A percentile compares a stretch with the other conserved stretches of the same genome.
Evolutionary conservation across 2,888 invertebrate species (phyloP).

Genomic region (Epinotia ramella): DNA sequence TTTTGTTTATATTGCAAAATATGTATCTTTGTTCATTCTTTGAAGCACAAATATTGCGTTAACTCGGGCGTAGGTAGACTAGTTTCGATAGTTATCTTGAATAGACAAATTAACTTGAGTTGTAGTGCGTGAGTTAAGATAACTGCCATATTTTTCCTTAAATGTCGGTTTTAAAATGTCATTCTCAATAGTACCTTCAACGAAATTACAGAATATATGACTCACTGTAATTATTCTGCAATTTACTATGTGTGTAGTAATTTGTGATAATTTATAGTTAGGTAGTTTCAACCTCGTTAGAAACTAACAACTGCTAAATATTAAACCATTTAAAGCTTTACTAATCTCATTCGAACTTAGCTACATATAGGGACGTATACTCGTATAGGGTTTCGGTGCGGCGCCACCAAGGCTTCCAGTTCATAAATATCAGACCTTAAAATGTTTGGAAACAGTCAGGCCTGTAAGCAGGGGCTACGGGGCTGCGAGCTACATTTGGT

Average conservation of each 20-base stretch:
- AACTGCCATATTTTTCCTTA: neutral
- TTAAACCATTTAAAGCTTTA: conserved; percentile 5
- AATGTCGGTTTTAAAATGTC: neutral
- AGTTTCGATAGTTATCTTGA: neutral
- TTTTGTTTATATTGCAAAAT: conserved; percentile 27
- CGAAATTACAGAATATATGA: conserved; percentile 13
- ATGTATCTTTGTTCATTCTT: conserved; percentile 17
- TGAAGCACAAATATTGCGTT: neutral
- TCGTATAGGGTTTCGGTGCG: conserved; percentile 14
- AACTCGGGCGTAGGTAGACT: conserved; percentile 1
- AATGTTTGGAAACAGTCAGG: conserved; percentile 44
- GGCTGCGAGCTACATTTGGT: conserved; percentile 35
- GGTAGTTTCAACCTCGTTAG: conserved; percentile 17
- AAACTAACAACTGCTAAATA: neutral
- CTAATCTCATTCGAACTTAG: conserved; percentile 13
- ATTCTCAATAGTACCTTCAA: neutral
- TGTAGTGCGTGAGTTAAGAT: neutral
- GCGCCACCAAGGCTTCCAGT: conserved; percentile 31
- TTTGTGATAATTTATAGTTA: neutral
- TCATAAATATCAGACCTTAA: conserved; percentile 47
- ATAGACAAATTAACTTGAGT: conserved; percentile 3
- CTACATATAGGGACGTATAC: too few species aligned
- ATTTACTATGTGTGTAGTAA: conserved; percentile 24
- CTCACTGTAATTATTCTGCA: conserved; percentile 21
- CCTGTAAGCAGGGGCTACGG: conserved; percentile 19